Evolutionary conservation across 2,113 vertebrate species (phyloP).

Genomic region (Rhinichthys klamathensis): DNA sequence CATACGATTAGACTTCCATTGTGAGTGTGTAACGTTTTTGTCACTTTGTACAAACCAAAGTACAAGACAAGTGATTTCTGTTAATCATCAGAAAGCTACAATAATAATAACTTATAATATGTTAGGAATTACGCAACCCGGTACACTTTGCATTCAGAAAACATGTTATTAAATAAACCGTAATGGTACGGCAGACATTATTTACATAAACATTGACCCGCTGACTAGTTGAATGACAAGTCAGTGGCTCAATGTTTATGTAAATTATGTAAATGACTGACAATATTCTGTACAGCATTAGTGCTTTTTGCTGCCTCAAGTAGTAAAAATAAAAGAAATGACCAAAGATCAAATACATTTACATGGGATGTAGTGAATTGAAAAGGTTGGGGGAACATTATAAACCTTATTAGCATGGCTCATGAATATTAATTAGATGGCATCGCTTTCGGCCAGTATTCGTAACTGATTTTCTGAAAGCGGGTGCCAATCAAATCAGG

Average conservation of each 20-base stretch:
- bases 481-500: not conserved
- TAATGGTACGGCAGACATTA: not conserved
- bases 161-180: not conserved
- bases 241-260: not conserved
- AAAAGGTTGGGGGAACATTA: not conserved
- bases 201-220: not conserved
- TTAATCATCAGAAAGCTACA: too few species aligned
- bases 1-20: too few species aligned
- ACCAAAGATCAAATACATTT: not conserved
- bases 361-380: not conserved
- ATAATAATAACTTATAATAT: too few species aligned
- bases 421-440: not conserved
- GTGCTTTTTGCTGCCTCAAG: not conserved
- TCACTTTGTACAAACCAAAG: too few species aligned
- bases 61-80: too few species aligned
- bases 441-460: not conserved
- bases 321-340: not conserved
- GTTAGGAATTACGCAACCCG: too few species aligned
- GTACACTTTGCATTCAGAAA: too few species aligned
- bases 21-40: too few species aligned
- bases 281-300: not conserved
- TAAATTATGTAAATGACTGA: not conserved
- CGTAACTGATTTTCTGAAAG: not conserved
- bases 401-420: not conserved
- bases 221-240: not conserved